Base-by-base conservation (phyloP, 1,140 invertebrate genomes). In the Aradophagus sp. region DNA sequence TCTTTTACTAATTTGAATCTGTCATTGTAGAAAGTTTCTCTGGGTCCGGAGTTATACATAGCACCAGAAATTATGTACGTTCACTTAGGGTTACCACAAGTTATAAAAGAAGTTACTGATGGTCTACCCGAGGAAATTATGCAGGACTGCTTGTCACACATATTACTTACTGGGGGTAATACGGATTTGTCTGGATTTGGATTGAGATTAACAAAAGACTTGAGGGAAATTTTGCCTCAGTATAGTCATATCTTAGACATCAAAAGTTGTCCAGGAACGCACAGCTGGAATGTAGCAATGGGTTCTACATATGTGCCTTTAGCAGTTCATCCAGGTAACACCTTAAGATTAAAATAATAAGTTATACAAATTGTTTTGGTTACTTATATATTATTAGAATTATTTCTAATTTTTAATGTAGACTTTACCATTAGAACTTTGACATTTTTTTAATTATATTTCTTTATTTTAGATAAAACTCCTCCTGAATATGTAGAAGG, bases 61-160 rank as follows among this genome's bases (percentile, higher is more conserved):
- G 87, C 86, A 16, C 86, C 87, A 17, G 87, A 88, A 73, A 78
- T 87, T 68, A 88, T 87, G 86, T 88, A 88, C 44, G 73, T 85
- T 5, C 80, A 81, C 39, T 65, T 87, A 17, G 77, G 78, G 41
- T 74, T 87, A 13, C 86, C 86, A 1, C 73, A 86, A 80, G 80
- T 86, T 34, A 85, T 87, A 34, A 81, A 82, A 65, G 83, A 86
- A 56, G 80, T 86, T 6, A 83, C 84, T 13, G 74, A 74, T 16
- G 86, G 84, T 48, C 69, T 87, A 19, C 76, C 84, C 1, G 78
- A 83, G 27, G 77, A 82, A 14, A 63, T 81, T 53, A 79, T 82
- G 52, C 80, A 84, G 6, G 83, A 87, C 67, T 86, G 86, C 42
- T 74, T 87, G 13, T 85, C 84, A 0, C 79, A 86, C 31, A 87